Conservation (phyloP, 2,797 vertebrate genomes). For the Oreochromis grahami region DNA sequence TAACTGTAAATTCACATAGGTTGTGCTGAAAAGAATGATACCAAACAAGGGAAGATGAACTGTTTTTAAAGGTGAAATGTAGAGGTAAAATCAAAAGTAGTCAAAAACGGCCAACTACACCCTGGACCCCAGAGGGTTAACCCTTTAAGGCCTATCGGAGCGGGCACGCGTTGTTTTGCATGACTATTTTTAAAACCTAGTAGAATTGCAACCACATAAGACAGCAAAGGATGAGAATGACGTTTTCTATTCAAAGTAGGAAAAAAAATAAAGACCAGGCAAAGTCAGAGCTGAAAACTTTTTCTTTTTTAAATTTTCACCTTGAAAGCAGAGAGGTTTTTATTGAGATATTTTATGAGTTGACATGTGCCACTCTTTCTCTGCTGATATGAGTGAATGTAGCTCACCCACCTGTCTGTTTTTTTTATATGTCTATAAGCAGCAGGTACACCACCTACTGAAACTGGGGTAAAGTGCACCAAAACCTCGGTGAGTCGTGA, state of each 20-base stretch:
- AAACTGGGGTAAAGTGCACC: fast-evolving
- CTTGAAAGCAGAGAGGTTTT: neutral
- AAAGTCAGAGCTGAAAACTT: neutral
- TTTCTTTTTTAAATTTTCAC: fast-evolving
- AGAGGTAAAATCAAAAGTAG: neutral
- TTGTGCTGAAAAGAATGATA: neutral
- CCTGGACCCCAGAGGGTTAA: neutral
- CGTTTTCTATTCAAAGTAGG: fast-evolving
- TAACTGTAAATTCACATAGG: fast-evolving
- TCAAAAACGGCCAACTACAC: fast-evolving
- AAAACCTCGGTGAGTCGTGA: neutral
- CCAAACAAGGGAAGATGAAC: neutral
- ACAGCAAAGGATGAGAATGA: neutral
- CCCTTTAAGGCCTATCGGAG: neutral
- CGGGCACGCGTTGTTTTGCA: neutral
- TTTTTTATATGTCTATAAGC: neutral
- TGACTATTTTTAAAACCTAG: neutral
- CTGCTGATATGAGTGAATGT: neutral
- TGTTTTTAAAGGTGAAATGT: neutral
- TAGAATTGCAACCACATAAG: neutral
- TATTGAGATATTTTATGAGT: fast-evolving
- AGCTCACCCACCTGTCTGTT: neutral
- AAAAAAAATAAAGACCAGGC: neutral
- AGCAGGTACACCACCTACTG: neutral
- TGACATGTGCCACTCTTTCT: neutral